These are phyloP conservation scores for Argyresthia albistria DNA, from an alignment of 2,888 invertebrate genomes.

Conservation along the genomic window DNA sequence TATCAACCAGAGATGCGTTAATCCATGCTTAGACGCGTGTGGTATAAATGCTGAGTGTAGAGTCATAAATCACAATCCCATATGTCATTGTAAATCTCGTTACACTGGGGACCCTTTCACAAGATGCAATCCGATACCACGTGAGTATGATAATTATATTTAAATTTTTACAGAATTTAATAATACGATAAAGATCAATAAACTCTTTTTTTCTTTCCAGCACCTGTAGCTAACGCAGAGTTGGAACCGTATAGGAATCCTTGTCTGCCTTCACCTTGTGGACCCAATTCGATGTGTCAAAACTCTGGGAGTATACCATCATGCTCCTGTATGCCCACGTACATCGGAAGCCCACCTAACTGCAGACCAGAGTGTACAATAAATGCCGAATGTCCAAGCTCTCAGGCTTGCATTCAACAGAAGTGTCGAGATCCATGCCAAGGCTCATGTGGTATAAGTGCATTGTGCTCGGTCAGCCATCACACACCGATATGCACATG, in stretches of 20 bases:
- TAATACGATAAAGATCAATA: not conserved
- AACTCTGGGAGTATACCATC: constrained; percentile 72
- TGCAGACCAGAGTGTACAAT: constrained; percentile 81
- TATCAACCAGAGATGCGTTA: constrained; percentile 80
- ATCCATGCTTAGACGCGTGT: constrained; percentile 82
- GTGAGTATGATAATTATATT: constrained; percentile 36
- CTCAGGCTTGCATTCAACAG: constrained; percentile 79
- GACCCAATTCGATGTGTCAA: constrained; percentile 78
- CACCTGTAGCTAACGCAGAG: constrained; percentile 54
- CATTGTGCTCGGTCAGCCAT: constrained; percentile 76
- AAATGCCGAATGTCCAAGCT: constrained; percentile 78
- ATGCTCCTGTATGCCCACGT: constrained; percentile 75
- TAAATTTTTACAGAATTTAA: not conserved
- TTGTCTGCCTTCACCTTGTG: constrained; percentile 78
- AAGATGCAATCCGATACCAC: constrained; percentile 68
- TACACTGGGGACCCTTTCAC: constrained; percentile 80
- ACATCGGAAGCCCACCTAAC: constrained; percentile 75
- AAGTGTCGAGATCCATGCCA: constrained; percentile 82
- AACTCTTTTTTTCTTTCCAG: constrained; percentile 23
- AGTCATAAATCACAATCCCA: constrained; percentile 84
- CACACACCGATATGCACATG: constrained; percentile 84
- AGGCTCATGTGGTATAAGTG: constrained; percentile 77
- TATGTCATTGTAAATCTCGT: constrained; percentile 78
- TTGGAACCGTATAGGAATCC: constrained; percentile 65
- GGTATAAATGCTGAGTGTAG: constrained; percentile 79